These are phyloP conservation scores for Pangasius larnaudii DNA, from an alignment of 2,797 vertebrate genomes.

Conservation along the genomic window DNA sequence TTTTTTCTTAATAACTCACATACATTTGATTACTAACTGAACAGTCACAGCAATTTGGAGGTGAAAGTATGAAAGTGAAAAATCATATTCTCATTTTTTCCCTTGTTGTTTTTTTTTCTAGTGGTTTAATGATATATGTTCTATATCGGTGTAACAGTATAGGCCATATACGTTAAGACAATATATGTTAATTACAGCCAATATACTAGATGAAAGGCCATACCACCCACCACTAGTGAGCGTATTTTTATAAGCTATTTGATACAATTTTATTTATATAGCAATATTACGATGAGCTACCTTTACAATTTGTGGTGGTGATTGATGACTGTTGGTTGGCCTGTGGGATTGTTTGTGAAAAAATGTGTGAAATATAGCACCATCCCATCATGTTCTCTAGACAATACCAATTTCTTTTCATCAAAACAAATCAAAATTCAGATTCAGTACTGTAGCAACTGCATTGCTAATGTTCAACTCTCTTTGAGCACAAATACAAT, in stretches of 20 bases:
- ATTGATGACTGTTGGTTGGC: neutral
- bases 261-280: neutral
- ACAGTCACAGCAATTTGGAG: neutral
- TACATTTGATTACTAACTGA: neutral
- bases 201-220: too few relatives aligned
- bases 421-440: conserved; percentile 28
- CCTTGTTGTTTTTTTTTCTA: neutral
- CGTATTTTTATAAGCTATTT: neutral
- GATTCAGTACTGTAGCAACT: neutral
- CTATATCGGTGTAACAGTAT: neutral
- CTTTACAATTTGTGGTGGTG: neutral
- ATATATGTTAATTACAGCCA: neutral
- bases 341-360: conserved; percentile 2
- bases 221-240: too few relatives aligned
- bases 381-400: neutral
- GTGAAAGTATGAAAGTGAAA: neutral
- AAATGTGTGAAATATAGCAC: neutral
- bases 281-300: neutral
- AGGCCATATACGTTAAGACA: neutral
- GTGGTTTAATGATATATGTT: neutral
- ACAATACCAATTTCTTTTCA: conserved; percentile 17
- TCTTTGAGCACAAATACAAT: neutral
- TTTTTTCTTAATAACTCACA: neutral
- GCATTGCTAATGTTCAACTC: neutral
- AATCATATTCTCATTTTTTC: neutral